Evolutionary conservation across 2,113 vertebrate species (phyloP).

Genomic region (Oryzias melastigma): DNA sequence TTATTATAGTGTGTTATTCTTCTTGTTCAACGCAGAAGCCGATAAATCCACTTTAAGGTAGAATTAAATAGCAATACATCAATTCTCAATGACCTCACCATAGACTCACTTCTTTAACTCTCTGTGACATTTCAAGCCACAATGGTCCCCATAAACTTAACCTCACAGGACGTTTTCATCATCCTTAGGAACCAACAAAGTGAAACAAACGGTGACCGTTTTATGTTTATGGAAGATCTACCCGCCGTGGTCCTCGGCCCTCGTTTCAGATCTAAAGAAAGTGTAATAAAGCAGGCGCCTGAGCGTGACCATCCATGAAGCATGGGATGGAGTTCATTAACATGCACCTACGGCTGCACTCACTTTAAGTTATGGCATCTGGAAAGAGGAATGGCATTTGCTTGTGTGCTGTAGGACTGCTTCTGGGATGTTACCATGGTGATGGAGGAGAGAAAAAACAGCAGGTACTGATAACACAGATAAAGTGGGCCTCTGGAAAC

Average conservation of each 20-base stretch:
- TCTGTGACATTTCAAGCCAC: constrained; percentile 28
- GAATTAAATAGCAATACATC: constrained; percentile 29
- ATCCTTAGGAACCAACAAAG: constrained; percentile 35
- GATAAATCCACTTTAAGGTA: constrained; percentile 15
- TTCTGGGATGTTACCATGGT: constrained; percentile 40
- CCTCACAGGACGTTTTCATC: constrained; percentile 38
- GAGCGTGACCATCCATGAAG: constrained; percentile 52
- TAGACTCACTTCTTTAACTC: constrained; percentile 42
- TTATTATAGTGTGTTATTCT: not conserved
- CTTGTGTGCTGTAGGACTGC: constrained; percentile 11
- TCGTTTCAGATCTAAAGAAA: constrained; percentile 57
- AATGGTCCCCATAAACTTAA: constrained; percentile 29
- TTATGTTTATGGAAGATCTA: constrained; percentile 26
- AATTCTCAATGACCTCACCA: constrained; percentile 23
- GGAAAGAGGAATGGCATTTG: constrained; percentile 2
- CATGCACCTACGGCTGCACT: constrained; percentile 38
- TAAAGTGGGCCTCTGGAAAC: constrained; percentile 6
- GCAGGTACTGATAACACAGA: constrained; percentile 9
- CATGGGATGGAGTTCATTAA: constrained; percentile 42
- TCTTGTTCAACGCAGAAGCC: constrained; percentile 9
- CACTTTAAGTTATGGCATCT: constrained; percentile 24
- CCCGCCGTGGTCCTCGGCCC: constrained; percentile 37
- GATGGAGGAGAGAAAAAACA: constrained; percentile 16
- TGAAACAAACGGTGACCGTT: constrained; percentile 51
- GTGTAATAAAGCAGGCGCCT: constrained; percentile 53